A percentile compares a stretch with the other conserved stretches of the same genome.
Evolutionary conservation across 2,113 vertebrate species (phyloP).

Genomic region (Lasiurus cinereus): DNA sequence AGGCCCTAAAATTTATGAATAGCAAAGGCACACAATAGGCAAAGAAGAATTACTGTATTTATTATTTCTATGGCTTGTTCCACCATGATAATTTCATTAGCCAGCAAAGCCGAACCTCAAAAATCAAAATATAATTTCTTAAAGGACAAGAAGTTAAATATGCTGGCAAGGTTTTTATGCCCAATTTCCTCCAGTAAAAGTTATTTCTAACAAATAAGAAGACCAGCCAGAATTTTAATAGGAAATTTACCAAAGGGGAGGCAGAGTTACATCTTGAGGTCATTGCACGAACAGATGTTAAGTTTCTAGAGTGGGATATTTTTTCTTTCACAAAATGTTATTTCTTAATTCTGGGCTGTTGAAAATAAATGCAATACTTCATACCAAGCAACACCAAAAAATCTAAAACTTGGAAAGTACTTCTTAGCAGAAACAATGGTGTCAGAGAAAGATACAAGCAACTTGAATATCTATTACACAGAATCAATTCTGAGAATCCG

Average conservation of each 20-base stretch:
- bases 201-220: conserved; percentile 71
- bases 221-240: conserved; percentile 54
- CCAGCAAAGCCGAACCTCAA: conserved; percentile 85
- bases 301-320: not conserved
- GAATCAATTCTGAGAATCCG: not conserved
- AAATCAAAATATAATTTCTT: conserved; percentile 89
- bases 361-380: not conserved
- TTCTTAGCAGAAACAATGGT: not conserved
- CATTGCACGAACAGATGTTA: conserved; percentile 18
- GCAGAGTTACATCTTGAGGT: conserved; percentile 30
- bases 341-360: conserved; percentile 37
- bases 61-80: conserved; percentile 88
- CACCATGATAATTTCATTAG: conserved; percentile 90
- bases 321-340: not conserved
- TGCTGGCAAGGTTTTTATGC: conserved; percentile 83
- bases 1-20: conserved; percentile 90
- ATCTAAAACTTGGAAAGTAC: not conserved
- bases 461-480: not conserved
- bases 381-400: not conserved
- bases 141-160: conserved; percentile 89
- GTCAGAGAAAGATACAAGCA: not conserved
- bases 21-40: conserved; percentile 89
- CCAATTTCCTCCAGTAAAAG: conserved; percentile 61
- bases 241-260: conserved; percentile 62
- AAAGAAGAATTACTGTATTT: conserved; percentile 91